Evolutionary conservation across 2,888 invertebrate species (phyloP).

Genomic region (Diachrysia chrysitis): DNA sequence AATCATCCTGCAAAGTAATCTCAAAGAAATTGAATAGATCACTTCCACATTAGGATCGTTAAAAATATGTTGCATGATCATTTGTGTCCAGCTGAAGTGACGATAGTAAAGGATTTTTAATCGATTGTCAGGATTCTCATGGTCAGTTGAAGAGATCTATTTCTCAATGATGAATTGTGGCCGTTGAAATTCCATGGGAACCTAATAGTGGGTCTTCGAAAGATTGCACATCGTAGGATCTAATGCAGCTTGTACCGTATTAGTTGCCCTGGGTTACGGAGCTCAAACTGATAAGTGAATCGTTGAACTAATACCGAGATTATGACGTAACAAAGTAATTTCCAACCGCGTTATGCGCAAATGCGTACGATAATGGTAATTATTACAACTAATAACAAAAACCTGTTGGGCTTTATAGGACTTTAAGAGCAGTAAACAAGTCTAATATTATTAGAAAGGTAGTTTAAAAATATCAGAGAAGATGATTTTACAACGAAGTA

Average conservation of each 20-base stretch:
- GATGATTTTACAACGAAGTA: constrained; percentile 2
- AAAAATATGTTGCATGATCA: no score
- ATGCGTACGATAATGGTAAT: constrained; percentile 36
- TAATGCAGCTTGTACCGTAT: constrained; percentile 44
- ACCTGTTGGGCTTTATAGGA: neutral
- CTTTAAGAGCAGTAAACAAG: neutral
- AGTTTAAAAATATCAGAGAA: no score
- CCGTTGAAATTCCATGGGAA: neutral
- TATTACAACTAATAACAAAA: constrained; percentile 9
- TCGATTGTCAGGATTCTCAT: no score
- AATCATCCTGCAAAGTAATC: neutral
- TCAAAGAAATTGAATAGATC: neutral
- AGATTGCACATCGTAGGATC: constrained; percentile 40
- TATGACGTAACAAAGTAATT: constrained; percentile 61
- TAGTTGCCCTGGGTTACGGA: constrained; percentile 63
- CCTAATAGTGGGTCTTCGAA: constrained; percentile 9
- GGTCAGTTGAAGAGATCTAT: no score
- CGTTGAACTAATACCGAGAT: constrained; percentile 63
- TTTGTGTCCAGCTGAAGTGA: no score
- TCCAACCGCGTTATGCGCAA: constrained; percentile 51
- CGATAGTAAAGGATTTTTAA: no score
- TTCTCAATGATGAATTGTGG: neutral
- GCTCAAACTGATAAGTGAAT: constrained; percentile 68
- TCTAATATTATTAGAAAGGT: neutral
- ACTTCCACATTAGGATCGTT: neutral